Conservation (phyloP, 2,113 vertebrate genomes). For the Entosphenus tridentatus region DNA sequence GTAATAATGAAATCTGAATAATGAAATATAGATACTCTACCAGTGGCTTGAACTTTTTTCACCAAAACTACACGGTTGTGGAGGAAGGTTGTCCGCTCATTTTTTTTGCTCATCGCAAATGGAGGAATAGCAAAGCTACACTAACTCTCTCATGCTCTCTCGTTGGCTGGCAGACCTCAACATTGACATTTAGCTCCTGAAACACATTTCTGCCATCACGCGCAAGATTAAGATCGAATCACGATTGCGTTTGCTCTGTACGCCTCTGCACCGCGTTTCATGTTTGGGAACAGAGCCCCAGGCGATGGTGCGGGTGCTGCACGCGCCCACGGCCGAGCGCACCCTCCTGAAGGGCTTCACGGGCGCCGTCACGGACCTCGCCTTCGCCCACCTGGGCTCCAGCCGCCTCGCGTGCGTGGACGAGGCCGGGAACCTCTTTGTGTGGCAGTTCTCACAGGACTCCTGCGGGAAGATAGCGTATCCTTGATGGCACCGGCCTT, state of each 20-base stretch:
- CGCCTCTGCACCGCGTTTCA: background rate
- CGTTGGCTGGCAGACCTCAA: no score
- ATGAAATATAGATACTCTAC: no score
- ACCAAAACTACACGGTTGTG: no score
- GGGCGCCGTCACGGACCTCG: conserved; percentile 63
- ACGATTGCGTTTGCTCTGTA: background rate
- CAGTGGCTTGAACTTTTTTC: no score
- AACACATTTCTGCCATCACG: no score
- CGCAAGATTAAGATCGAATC: background rate
- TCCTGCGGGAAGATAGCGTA: conserved; percentile 64
- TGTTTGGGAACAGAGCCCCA: conserved; percentile 36
- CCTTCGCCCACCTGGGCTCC: conserved; percentile 85
- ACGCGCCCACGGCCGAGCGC: conserved; percentile 45
- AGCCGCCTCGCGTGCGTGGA: conserved; percentile 72
- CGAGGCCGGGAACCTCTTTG: conserved; percentile 75
- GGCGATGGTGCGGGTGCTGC: conserved; percentile 75
- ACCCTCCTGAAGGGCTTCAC: conserved; percentile 79
- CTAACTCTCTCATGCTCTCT: no score
- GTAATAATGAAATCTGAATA: no score
- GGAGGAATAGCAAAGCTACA: no score
- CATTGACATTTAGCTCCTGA: no score
- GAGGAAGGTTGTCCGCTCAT: no score
- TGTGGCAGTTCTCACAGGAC: conserved; percentile 66
- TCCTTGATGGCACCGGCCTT: conserved; percentile 19
- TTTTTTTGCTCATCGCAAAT: no score